Evolutionary conservation across 2,113 vertebrate genomes (phyloP).

Genomic region (Micronisus gabar): DNA sequence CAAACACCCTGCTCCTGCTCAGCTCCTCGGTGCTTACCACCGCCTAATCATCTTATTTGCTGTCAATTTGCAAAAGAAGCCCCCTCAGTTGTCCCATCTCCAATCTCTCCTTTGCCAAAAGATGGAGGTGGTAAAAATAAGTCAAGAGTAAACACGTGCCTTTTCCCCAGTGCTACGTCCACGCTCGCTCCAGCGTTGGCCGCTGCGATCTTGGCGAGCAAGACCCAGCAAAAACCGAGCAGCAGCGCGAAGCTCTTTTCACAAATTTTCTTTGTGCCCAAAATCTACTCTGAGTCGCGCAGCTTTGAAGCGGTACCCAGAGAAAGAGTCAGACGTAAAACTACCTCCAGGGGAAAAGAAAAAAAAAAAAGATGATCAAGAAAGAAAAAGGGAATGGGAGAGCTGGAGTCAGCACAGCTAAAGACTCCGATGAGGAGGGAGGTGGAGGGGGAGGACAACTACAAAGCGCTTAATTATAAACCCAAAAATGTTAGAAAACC

Average conservation of each 20-base stretch:
- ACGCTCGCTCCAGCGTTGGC: not conserved
- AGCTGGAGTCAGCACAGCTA: not conserved
- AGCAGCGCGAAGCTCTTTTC: not conserved
- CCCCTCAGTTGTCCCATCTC: not conserved
- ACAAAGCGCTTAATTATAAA: constrained; percentile 45
- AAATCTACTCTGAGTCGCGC: not conserved
- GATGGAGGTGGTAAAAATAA: not conserved
- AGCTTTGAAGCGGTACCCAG: not conserved
- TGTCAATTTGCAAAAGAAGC: not conserved
- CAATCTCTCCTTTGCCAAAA: not conserved
- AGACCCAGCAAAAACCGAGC: not conserved
- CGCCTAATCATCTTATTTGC: not conserved
- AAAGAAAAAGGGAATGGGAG: not conserved
- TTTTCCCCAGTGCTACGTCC: not conserved
- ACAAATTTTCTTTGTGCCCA: not conserved
- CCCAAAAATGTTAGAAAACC: constrained; percentile 30
- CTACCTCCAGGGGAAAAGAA: not conserved
- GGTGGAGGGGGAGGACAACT: not conserved
- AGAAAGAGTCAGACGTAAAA: not conserved
- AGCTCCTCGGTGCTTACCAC: not conserved
- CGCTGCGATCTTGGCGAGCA: not conserved
- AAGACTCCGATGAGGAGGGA: not conserved
- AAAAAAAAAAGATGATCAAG: not conserved
- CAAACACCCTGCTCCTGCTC: not conserved
- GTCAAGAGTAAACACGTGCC: not conserved